Conservation (phyloP, 2,113 vertebrate species). For the Pelvicachromis taeniatus region DNA sequence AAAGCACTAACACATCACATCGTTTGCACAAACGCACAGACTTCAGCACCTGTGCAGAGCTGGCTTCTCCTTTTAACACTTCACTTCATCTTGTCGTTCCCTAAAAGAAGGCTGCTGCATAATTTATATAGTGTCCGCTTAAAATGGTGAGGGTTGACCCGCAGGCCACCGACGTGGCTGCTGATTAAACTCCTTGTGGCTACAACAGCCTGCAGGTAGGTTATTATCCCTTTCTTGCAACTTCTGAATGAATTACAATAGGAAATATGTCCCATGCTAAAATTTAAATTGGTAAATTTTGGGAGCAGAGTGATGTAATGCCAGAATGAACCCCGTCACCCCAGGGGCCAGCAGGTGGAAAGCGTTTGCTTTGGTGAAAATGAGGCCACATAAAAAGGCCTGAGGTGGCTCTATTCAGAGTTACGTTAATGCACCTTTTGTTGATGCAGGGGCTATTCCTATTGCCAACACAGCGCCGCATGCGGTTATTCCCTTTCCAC, state of each 20-base stretch:
- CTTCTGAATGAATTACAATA: background rate
- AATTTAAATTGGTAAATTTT: background rate
- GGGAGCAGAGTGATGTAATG: conserved; percentile 3
- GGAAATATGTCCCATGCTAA: background rate
- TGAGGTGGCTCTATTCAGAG: conserved; percentile 58
- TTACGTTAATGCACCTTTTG: conserved; percentile 70
- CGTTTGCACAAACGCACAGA: background rate
- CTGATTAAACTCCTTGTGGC: conserved; percentile 3
- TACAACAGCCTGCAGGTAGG: conserved; percentile 1
- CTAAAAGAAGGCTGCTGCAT: background rate
- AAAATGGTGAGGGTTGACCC: conserved; percentile 10
- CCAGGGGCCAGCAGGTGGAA: conserved; percentile 41
- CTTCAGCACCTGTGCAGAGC: background rate
- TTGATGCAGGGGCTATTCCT: conserved; percentile 45
- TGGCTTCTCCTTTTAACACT: background rate
- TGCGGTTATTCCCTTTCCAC: conserved; percentile 37
- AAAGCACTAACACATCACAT: background rate
- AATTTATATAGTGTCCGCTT: background rate
- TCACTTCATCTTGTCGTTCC: background rate
- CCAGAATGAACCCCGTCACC: conserved; percentile 33
- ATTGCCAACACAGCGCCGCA: conserved; percentile 40
- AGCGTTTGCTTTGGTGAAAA: conserved; percentile 43
- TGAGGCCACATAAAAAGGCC: conserved; percentile 57
- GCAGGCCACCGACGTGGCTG: background rate
- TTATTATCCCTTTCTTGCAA: background rate